Evolutionary conservation across 92 coral and sea anemone genomes (phyloP), one percentile per base, ranked within the genome.

Genomic region (Actinostola sp.): DNA sequence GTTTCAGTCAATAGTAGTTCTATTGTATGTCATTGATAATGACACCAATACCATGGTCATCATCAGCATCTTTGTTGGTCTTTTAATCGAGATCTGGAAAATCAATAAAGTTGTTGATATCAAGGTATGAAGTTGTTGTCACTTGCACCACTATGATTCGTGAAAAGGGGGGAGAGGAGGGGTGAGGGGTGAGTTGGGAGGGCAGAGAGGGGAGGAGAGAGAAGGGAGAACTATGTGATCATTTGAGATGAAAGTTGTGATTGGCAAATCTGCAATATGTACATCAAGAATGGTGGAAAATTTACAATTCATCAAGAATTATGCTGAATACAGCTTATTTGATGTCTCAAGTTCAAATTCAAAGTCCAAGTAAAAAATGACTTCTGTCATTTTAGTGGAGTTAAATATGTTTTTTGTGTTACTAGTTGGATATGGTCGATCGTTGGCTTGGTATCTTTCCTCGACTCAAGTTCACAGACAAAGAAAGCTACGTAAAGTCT

Each of bases 11-110:
- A 71, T 82, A 17, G 81, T 95, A 14, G 97, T 95, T 17, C 81
- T 95, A 57, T 71, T 95, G 77, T 95, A 95, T 78, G 91, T 95
- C 6, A 56, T 84, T 65, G 99, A 95, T 71, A 95, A 95, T 64
- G 97, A 95, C 66, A 89, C 99, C 6, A 95, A 95, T 75, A 91
- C 97, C 17, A 80, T 95, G 15, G 84, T 95, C 30, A 75, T 95
- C 14, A 91, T 95, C 45, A 95, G 99, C 70, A 84, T 92, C 81
- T 82, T 84, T 59, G 84, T 91, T 66, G 99, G 99, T 16, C 93
- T 95, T 21, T 30, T 95, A 34, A 95, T 95, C 77, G 99, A 95
- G 51, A 68, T 91, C 62, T 95, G 99, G 99, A 95, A 95, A 72
- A 95, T 95, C 24, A 89, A 92, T 73, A 95, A 95, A 80, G 97